Evolutionary conservation across 2,888 invertebrate genomes (phyloP), one percentile per base, ranked within the genome.

Genomic region (Ctenicera cuprea): DNA sequence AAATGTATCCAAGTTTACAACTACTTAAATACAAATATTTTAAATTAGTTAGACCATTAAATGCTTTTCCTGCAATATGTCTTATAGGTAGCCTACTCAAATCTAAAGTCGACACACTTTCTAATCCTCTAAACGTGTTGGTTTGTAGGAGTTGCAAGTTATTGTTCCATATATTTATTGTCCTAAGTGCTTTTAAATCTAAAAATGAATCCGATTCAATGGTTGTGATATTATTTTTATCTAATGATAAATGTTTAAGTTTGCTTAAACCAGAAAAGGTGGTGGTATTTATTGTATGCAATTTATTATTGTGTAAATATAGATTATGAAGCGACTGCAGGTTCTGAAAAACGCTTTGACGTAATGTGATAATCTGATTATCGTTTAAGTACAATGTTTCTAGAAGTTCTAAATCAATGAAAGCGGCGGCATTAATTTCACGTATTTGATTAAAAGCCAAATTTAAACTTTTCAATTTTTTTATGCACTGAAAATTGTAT

Each of bases 321-420:
- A 71, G 14, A 7, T 30, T 7, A 4, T 0, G n/a, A 22, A 71
- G 26, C 3, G 54, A 26, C 2, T 5, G 3, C 7, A 3, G 12
- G 9, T 52, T 14, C 0, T 3, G 2, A 12, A 38, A 38, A 8
- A 48, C 9, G 7, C 9, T 16, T 12, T 11, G 1, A 9, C 7
- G 11, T 38, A 48, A 20, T 2, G 8, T n/a, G 0, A 54, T 11
- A 1, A 59, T 9, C 11, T 79, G 79, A 76, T 88, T 88, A 62
- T 80, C 77, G 67, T 85, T 83, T 76, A 88, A 64, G 33, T 84
- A 85, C n/a, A 88, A 77, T 9, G 85, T 82, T 68, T 85, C 85
- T 41, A 88, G 79, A 48, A 82, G 85, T 38, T 80, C n/a, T 18
- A 71, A 30, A 4, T 38, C 20, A 3, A 12, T 12, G n/a, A 71